Evolutionary conservation across 2,888 invertebrate species (phyloP).

Genomic region (Elegia similella): DNA sequence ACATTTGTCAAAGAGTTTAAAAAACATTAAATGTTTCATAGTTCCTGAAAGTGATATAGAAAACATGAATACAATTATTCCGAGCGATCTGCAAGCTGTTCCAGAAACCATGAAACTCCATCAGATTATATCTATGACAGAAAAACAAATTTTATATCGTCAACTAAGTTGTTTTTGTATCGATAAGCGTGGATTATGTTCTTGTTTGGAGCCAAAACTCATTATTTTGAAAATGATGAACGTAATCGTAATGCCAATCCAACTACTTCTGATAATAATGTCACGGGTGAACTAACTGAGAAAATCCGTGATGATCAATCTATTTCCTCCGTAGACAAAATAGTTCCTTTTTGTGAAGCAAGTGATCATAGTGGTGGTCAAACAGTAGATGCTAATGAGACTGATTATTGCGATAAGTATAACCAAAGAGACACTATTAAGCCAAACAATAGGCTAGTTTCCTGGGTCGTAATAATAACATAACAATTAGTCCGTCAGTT

Average conservation of each 20-base stretch:
- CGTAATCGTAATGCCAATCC: not conserved
- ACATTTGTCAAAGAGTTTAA: not conserved
- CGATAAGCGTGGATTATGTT: not conserved
- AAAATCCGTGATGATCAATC: not conserved
- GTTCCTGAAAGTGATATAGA: slow-evolving; percentile 17
- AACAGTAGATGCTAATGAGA: too few species aligned
- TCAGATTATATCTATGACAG: slow-evolving; percentile 19
- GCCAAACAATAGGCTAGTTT: too few species aligned
- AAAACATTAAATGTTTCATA: too few species aligned
- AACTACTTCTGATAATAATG: not conserved
- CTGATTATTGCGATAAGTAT: not conserved
- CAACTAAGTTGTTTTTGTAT: slow-evolving; percentile 16
- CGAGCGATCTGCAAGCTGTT: slow-evolving; percentile 14
- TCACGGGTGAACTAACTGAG: not conserved
- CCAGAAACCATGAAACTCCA: slow-evolving; percentile 24
- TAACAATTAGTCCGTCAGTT: too few species aligned
- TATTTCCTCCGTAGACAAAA: not conserved
- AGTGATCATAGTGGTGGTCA: too few species aligned
- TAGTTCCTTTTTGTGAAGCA: too few species aligned
- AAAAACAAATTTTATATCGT: slow-evolving; percentile 11
- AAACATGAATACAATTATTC: slow-evolving; percentile 18
- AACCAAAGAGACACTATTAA: not conserved
- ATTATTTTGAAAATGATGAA: not conserved
- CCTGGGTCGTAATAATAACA: too few species aligned
- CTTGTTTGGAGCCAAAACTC: not conserved